Conservation (phyloP, 2,888 invertebrate genomes). For the Thecocarcelia acutangulata region DNA sequence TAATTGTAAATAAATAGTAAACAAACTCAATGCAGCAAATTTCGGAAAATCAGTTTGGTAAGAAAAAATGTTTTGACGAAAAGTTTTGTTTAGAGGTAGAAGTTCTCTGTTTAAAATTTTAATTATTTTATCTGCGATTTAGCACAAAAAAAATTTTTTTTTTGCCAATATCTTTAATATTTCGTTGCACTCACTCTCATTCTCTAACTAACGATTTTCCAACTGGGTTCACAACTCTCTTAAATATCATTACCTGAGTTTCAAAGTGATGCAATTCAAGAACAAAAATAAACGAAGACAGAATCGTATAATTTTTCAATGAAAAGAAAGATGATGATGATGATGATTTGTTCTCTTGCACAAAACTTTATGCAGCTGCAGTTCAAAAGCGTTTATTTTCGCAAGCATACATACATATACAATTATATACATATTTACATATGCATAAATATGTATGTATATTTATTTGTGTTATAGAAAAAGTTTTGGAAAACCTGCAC, state of each 20-base stretch:
- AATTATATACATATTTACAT: neutral
- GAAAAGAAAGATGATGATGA: slow-evolving; percentile 33
- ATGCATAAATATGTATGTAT: slow-evolving; percentile 1
- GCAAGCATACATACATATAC: too few relatives aligned
- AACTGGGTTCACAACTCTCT: neutral
- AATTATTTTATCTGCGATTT: too few relatives aligned
- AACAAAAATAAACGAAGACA: slow-evolving; percentile 1
- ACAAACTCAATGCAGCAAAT: too few relatives aligned
- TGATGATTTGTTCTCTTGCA: slow-evolving; percentile 34
- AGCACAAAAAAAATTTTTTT: too few relatives aligned
- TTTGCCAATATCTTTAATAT: too few relatives aligned
- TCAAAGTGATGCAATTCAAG: slow-evolving; percentile 30
- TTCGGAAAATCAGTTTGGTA: too few relatives aligned
- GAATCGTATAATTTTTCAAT: slow-evolving; percentile 43
- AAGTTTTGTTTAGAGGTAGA: too few relatives aligned
- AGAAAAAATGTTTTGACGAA: too few relatives aligned
- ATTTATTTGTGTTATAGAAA: slow-evolving; percentile 13
- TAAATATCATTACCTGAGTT: neutral
- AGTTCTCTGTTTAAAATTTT: too few relatives aligned
- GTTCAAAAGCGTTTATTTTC: neutral
- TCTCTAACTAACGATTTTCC: neutral
- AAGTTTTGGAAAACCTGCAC: slow-evolving; percentile 28
- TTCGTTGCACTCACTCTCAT: too few relatives aligned
- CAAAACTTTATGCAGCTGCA: slow-evolving; percentile 63
- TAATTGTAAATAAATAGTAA: too few relatives aligned